A percentile compares a stretch with the other conserved stretches of the same genome.
phyloP scores from a whole-genome alignment of 2,113 vertebrate genomes.

The Rattus norvegicus region DNA sequence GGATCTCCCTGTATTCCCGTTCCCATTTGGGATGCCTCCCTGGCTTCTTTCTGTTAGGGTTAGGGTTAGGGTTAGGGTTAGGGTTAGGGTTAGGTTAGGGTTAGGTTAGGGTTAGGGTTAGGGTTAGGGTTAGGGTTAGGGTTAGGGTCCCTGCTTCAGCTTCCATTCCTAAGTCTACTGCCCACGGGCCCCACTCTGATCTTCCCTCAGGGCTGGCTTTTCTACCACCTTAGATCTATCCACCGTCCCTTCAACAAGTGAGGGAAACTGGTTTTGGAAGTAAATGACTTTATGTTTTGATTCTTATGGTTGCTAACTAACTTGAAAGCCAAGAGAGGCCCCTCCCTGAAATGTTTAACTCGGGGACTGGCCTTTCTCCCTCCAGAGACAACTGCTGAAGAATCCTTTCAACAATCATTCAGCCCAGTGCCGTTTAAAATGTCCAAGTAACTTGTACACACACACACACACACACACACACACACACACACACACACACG shows the following conservation, averaged over 20 bases:
- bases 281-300: constrained; percentile 4
- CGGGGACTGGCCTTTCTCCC: neutral
- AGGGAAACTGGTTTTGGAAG: neutral
- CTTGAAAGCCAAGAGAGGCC: neutral
- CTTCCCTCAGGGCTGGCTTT: constrained; percentile 36
- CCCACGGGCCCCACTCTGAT: neutral
- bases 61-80: too few relatives aligned
- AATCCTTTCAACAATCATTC: neutral
- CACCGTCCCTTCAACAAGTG: neutral
- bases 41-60: neutral
- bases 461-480: neutral
- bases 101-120: too few relatives aligned
- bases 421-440: constrained; percentile 19
- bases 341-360: neutral
- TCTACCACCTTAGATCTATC: neutral
- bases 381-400: neutral
- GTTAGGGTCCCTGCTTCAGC: neutral
- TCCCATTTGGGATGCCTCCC: neutral
- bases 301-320: neutral
- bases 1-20: neutral
- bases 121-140: too few relatives aligned
- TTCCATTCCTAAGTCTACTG: neutral
- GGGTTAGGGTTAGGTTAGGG: too few relatives aligned
- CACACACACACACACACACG: neutral
- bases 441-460: neutral